Evolutionary conservation across 2,888 invertebrate species (phyloP).

Genomic region (Harpalus rubripes): DNA sequence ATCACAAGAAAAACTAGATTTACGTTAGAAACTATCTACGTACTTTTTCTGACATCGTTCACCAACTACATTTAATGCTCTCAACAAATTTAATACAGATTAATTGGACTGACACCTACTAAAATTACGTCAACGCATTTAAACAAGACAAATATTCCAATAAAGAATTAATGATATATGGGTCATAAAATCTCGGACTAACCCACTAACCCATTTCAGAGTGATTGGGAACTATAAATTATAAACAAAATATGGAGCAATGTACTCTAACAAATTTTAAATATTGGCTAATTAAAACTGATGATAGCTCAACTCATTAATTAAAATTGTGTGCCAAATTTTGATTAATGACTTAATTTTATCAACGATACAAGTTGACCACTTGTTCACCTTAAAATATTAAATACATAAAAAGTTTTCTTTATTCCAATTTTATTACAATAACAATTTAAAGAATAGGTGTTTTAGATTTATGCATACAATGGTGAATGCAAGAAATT

Average conservation of each 20-base stretch:
- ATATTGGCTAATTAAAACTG: neutral
- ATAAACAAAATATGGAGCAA: no score
- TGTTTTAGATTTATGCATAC: neutral
- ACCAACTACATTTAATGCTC: constrained; percentile 19
- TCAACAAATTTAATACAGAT: constrained; percentile 61
- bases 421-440: no score
- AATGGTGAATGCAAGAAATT: neutral
- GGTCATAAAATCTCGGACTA: no score
- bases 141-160: no score
- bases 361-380: neutral
- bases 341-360: constrained; percentile 13
- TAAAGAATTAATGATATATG: no score
- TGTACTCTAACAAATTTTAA: no score
- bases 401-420: no score
- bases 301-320: neutral
- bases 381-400: neutral
- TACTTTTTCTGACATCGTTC: constrained; percentile 33
- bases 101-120: constrained; percentile 62
- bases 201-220: no score
- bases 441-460: no score
- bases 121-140: constrained; percentile 46
- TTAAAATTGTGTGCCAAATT: constrained; percentile 21
- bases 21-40: constrained; percentile 14
- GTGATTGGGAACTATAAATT: no score
- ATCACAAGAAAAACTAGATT: constrained; percentile 24